Evolutionary conservation across 2,797 vertebrate species (phyloP).

Genomic region (Microcaecilia unicolor): DNA sequence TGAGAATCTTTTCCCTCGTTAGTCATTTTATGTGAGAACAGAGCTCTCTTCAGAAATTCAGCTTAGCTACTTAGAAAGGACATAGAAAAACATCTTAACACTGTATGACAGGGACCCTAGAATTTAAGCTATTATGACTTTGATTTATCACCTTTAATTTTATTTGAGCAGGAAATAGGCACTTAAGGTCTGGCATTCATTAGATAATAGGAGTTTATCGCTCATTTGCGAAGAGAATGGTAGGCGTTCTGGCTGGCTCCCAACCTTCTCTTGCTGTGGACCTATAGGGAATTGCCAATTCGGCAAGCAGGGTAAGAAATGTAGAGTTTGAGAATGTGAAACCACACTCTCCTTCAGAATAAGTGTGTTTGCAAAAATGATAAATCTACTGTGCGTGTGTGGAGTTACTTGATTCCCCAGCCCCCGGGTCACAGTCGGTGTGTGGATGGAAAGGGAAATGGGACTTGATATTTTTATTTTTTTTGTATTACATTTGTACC

Average conservation of each 20-base stretch:
- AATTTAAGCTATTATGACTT: neutral
- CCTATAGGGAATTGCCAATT: constrained; percentile 34
- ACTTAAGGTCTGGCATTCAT: constrained; percentile 29
- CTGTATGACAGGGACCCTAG: neutral
- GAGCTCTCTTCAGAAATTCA: neutral
- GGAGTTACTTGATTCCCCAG: too few species aligned
- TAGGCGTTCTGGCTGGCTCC: constrained; percentile 7
- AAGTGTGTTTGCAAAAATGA: too few species aligned
- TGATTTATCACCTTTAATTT: constrained; percentile 30
- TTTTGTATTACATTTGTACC: too few species aligned
- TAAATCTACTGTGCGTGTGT: too few species aligned
- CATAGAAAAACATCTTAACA: neutral
- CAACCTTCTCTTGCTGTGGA: constrained; percentile 13
- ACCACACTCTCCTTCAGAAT: constrained; percentile 1
- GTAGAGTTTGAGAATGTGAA: constrained; percentile 13
- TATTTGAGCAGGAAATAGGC: constrained; percentile 29
- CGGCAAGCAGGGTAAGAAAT: constrained; percentile 20
- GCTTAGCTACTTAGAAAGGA: constrained; percentile 5
- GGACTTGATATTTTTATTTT: too few species aligned
- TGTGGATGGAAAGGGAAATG: too few species aligned
- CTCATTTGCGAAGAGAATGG: constrained; percentile 33
- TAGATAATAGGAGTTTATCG: constrained; percentile 24
- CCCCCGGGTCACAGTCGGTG: too few species aligned
- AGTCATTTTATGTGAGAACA: neutral
- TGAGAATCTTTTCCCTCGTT: too few species aligned